phyloP scores from a whole-genome alignment of 2,888 invertebrate genomes.

The Cancer borealis region DNA sequence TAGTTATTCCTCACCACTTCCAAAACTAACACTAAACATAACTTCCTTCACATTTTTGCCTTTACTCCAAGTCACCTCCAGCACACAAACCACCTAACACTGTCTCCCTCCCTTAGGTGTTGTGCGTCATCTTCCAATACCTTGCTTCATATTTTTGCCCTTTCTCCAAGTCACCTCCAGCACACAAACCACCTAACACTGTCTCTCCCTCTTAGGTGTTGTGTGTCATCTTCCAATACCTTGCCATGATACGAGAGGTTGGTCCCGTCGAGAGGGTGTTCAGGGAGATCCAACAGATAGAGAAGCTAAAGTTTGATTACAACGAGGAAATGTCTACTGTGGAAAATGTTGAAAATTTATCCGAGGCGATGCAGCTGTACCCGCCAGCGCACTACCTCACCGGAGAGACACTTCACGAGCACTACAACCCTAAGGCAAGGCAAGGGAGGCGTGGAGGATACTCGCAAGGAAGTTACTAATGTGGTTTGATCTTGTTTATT shows the following conservation, averaged over 20 bases:
- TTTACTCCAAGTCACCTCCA: no score
- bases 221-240: slow-evolving; percentile 88
- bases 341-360: slow-evolving; percentile 89
- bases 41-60: no score
- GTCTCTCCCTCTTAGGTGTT: slow-evolving; percentile 82
- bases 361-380: slow-evolving; percentile 90
- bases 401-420: slow-evolving; percentile 87
- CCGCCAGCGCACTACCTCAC: slow-evolving; percentile 89
- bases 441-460: background rate
- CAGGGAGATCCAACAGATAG: slow-evolving; percentile 87
- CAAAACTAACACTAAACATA: no score
- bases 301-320: slow-evolving; percentile 87
- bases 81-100: background rate
- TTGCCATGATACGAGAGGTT: slow-evolving; percentile 85
- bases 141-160: no score
- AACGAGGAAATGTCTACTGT: slow-evolving; percentile 86
- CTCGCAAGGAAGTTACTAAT: background rate
- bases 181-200: background rate
- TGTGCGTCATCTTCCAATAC: slow-evolving; percentile 87
- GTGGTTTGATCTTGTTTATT: background rate
- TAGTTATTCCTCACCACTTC: no score
- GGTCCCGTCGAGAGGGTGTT: slow-evolving; percentile 87
- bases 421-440: slow-evolving; percentile 87
- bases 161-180: no score
- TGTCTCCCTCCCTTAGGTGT: slow-evolving; percentile 80